phyloP scores from a whole-genome alignment of 2,113 vertebrate species.

The Campylomormyrus tamandua region DNA sequence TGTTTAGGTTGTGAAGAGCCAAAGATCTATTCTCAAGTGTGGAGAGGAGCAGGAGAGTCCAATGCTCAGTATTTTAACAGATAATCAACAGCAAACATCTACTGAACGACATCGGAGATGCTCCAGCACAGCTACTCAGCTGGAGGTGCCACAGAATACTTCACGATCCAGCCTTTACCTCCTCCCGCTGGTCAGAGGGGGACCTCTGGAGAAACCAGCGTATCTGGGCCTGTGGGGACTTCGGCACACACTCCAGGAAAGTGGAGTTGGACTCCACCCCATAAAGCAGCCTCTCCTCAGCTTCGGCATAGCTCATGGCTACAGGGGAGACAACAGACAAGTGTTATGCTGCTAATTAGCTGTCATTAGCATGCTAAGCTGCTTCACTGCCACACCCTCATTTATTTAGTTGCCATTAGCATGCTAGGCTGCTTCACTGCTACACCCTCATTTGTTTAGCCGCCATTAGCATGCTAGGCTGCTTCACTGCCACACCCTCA shows the following conservation, averaged over 20 bases:
- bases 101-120: not conserved
- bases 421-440: not conserved
- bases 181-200: constrained; percentile 76
- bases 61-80: not conserved
- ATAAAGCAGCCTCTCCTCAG: constrained; percentile 87
- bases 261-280: constrained; percentile 94
- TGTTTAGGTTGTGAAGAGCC: not conserved
- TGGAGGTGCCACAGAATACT: not conserved
- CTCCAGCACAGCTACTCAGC: not conserved
- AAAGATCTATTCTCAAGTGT: not conserved
- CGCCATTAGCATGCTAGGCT: not conserved
- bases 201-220: constrained; percentile 80
- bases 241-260: constrained; percentile 92
- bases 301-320: constrained; percentile 7
- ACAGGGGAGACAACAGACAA: not conserved
- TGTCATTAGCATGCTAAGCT: not conserved
- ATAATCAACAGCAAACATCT: not conserved
- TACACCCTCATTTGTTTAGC: not conserved
- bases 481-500: not conserved
- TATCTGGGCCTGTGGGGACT: constrained; percentile 88
- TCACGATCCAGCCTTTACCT: constrained; percentile 63
- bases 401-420: not conserved
- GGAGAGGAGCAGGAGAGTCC: not conserved
- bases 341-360: not conserved
- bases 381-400: not conserved